Evolutionary conservation across 2,888 invertebrate genomes (phyloP).

Genomic region (Pinctada fucata): DNA sequence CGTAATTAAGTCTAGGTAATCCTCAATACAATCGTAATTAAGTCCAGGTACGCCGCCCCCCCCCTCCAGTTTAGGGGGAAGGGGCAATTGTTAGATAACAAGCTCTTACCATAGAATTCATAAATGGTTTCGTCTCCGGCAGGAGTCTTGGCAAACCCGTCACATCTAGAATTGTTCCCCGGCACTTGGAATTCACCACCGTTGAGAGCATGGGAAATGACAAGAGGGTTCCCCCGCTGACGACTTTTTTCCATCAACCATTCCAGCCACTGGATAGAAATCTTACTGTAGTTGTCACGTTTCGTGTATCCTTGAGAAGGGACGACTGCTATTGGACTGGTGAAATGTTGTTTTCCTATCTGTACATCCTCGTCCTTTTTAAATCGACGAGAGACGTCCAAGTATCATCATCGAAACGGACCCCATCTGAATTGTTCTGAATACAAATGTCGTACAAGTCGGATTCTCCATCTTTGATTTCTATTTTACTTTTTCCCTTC

Average conservation of each 20-base stretch:
- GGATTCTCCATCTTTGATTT: constrained; percentile 15
- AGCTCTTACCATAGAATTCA: constrained; percentile 8
- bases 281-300: constrained; percentile 31
- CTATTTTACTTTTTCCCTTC: constrained; percentile 13
- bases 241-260: constrained; percentile 28
- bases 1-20: too few species aligned
- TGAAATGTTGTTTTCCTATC: constrained; percentile 20
- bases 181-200: constrained; percentile 3
- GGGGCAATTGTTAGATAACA: too few species aligned
- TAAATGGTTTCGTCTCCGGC: constrained; percentile 9
- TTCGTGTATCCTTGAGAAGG: constrained; percentile 37
- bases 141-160: constrained; percentile 2
- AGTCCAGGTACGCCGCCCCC: constrained; percentile 3
- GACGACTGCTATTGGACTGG: constrained; percentile 37
- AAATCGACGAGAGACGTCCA: too few species aligned
- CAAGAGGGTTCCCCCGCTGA: neutral
- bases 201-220: neutral
- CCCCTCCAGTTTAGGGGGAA: neutral
- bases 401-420: too few species aligned
- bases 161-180: constrained; percentile 4
- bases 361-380: neutral
- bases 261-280: constrained; percentile 40
- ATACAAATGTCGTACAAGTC: neutral
- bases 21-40: too few species aligned
- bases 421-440: too few species aligned